These are phyloP conservation scores for Vombatus ursinus DNA, from an alignment of 2,113 vertebrate genomes.

Conservation along the genomic window DNA sequence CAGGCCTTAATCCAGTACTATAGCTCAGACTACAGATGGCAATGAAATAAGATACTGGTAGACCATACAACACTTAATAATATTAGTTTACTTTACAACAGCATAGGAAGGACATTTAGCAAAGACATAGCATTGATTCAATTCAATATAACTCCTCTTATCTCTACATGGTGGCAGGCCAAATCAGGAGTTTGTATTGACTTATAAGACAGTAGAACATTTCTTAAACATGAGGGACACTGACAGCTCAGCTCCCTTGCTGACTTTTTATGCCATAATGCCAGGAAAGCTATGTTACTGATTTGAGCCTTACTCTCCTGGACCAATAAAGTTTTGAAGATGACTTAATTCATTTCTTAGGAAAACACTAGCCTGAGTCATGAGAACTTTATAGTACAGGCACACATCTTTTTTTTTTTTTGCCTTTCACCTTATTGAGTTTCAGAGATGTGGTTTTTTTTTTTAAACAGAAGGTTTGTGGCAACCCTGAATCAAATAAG, in stretches of 20 bases:
- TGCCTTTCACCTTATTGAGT: neutral
- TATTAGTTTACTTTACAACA: neutral
- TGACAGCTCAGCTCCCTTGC: neutral
- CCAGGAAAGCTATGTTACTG: neutral
- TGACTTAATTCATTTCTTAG: neutral
- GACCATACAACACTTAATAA: neutral
- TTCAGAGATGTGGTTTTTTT: neutral
- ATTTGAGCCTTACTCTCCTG: neutral
- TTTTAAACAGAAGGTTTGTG: neutral
- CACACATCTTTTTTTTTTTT: no score
- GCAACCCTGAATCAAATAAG: neutral
- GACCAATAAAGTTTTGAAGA: neutral
- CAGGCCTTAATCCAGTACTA: neutral
- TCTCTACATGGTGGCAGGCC: neutral
- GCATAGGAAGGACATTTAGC: neutral
- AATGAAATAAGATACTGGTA: neutral
- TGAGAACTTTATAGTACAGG: neutral
- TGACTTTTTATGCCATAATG: neutral
- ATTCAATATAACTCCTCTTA: neutral
- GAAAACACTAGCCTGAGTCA: neutral
- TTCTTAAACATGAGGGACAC: neutral
- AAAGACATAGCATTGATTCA: neutral
- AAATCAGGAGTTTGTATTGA: neutral
- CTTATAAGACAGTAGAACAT: neutral
- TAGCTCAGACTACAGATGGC: neutral